Conservation (phyloP, 2,888 invertebrate species). For the Pomacea canaliculata region DNA sequence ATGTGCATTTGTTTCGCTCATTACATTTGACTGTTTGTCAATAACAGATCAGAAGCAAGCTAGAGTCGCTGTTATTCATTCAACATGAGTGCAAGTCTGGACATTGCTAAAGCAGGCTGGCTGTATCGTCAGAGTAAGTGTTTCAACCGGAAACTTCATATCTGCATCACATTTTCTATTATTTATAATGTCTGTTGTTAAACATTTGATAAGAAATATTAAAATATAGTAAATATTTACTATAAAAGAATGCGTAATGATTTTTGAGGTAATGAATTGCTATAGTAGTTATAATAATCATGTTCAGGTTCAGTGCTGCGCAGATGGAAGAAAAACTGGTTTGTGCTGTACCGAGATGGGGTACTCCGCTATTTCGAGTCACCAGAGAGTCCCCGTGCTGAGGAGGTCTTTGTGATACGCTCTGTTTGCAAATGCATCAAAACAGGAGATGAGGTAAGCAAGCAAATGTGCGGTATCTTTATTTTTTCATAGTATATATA, state of each 20-base stretch:
- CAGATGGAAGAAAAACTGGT: constrained; percentile 68
- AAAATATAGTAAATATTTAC: background rate
- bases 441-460: constrained; percentile 55
- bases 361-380: constrained; percentile 65
- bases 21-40: too few relatives aligned
- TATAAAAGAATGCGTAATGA: background rate
- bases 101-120: constrained; percentile 65
- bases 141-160: constrained; percentile 9
- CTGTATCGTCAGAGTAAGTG: constrained; percentile 55
- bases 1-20: too few relatives aligned
- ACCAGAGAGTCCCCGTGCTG: constrained; percentile 58
- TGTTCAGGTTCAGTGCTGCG: constrained; percentile 60
- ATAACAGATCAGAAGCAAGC: too few relatives aligned
- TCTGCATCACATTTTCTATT: background rate
- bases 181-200: background rate
- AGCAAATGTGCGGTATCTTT: background rate
- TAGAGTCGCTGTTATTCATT: too few relatives aligned
- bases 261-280: too few relatives aligned
- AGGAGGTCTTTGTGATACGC: constrained; percentile 60
- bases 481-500: too few relatives aligned
- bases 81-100: constrained; percentile 15
- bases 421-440: constrained; percentile 55
- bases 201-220: background rate
- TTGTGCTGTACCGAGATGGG: constrained; percentile 65
- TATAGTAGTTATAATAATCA: background rate